Conservation (phyloP, 1,140 invertebrate species). For the Ceratitis capitata region DNA sequence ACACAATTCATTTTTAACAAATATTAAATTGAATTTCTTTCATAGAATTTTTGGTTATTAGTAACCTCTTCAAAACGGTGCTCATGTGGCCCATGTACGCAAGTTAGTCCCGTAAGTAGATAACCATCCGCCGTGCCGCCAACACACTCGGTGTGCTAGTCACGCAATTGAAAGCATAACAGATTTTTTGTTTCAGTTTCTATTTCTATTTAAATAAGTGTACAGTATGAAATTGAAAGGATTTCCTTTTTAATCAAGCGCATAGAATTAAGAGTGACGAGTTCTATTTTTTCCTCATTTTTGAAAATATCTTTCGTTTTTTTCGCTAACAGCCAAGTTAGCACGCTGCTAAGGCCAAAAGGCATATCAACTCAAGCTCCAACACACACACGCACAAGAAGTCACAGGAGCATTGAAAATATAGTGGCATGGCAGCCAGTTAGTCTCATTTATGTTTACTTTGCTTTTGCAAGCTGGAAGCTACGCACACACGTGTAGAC, state of each 20-base stretch:
- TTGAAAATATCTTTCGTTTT: not conserved
- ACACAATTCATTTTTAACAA: too few species aligned
- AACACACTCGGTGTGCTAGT: not conserved
- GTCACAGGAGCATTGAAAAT: not conserved
- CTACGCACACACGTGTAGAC: not conserved
- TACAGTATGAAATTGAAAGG: conserved; percentile 3
- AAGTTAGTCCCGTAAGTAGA: not conserved
- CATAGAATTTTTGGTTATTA: not conserved
- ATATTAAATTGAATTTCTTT: too few species aligned
- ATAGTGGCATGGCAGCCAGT: not conserved
- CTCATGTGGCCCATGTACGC: not conserved
- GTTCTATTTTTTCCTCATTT: not conserved
- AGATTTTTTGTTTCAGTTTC: not conserved
- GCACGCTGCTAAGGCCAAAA: not conserved
- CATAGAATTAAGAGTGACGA: not conserved
- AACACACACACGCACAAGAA: not conserved
- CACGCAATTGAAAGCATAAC: not conserved
- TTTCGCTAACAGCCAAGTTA: not conserved
- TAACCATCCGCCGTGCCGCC: not conserved
- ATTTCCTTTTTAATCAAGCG: conserved; percentile 11
- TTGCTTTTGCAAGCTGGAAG: not conserved
- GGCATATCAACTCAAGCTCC: not conserved
- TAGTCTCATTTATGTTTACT: not conserved
- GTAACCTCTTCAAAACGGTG: not conserved
- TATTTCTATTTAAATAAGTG: not conserved